phyloP scores from a whole-genome alignment of 2,797 vertebrate species.

The Falco concolor region DNA sequence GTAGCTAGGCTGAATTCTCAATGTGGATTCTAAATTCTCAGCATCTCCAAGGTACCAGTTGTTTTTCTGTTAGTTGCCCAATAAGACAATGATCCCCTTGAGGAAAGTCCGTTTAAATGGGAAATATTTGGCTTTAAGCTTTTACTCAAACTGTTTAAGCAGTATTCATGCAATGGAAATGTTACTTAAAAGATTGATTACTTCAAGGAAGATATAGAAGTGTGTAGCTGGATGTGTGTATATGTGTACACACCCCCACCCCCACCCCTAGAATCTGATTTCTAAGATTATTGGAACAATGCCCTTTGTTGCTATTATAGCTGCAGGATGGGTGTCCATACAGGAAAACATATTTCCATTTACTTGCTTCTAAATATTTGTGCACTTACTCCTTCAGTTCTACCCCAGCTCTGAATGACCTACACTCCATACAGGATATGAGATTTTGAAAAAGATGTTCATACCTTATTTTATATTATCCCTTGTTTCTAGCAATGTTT shows the following conservation, averaged over 20 bases:
- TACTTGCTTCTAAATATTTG: background rate
- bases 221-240: background rate
- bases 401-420: background rate
- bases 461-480: background rate
- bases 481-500: background rate
- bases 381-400: background rate
- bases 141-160: background rate
- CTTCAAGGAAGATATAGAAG: background rate
- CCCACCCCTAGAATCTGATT: background rate
- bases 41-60: conserved; percentile 5
- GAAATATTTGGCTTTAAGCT: background rate
- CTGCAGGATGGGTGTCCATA: background rate
- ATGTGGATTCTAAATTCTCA: background rate
- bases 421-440: background rate
- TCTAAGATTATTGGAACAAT: background rate
- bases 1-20: background rate
- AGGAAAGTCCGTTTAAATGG: background rate
- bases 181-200: background rate
- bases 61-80: conserved; percentile 32
- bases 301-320: background rate
- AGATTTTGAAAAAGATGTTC: background rate
- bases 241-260: too few species aligned
- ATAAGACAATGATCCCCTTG: background rate
- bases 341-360: background rate
- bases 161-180: background rate